Conservation (phyloP, 1,140 invertebrate species). For the Drosophila nigrodunni region DNA sequence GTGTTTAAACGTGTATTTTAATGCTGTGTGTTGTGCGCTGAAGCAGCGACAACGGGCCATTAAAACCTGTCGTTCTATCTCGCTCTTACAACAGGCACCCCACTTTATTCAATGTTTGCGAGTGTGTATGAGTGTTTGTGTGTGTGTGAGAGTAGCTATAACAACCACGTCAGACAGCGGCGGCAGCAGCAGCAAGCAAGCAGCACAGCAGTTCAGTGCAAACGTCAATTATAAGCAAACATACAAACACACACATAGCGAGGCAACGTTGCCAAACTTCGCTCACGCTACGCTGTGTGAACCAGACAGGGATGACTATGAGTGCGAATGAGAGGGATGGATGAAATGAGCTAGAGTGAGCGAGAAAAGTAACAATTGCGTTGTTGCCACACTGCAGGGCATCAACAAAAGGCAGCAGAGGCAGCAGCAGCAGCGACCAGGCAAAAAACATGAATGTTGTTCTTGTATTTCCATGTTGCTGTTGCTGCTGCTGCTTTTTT, state of each 20-base stretch:
- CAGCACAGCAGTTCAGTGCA: conserved; percentile 65
- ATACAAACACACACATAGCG: conserved; percentile 62
- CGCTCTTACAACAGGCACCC: conserved; percentile 58
- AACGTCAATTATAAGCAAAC: conserved; percentile 83
- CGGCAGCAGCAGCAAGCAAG: conserved; percentile 24
- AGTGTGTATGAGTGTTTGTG: conserved; percentile 8
- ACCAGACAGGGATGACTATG: conserved; percentile 25
- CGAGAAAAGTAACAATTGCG: conserved; percentile 14
- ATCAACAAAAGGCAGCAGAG: conserved; percentile 44
- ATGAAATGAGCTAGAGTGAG: conserved; percentile 17
- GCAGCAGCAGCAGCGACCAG: conserved; percentile 29
- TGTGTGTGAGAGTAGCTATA: conserved; percentile 47
- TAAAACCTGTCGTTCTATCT: conserved; percentile 62
- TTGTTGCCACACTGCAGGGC: conserved; percentile 46
- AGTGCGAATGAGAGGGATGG: conserved; percentile 7
- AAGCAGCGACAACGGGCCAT: conserved; percentile 72
- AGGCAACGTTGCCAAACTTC: conserved; percentile 65
- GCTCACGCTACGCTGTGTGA: conserved; percentile 35
- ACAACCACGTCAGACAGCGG: conserved; percentile 74
- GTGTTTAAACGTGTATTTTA: conserved; percentile 32
- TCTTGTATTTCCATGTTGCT: conserved; percentile 78
- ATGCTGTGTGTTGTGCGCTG: conserved; percentile 67
- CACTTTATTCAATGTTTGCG: conserved; percentile 41
- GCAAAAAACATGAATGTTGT: conserved; percentile 64
- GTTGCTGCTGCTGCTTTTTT: conserved; percentile 40